phyloP scores from a whole-genome alignment of 2,113 vertebrate genomes.

The Sclerurus mexicanus region DNA sequence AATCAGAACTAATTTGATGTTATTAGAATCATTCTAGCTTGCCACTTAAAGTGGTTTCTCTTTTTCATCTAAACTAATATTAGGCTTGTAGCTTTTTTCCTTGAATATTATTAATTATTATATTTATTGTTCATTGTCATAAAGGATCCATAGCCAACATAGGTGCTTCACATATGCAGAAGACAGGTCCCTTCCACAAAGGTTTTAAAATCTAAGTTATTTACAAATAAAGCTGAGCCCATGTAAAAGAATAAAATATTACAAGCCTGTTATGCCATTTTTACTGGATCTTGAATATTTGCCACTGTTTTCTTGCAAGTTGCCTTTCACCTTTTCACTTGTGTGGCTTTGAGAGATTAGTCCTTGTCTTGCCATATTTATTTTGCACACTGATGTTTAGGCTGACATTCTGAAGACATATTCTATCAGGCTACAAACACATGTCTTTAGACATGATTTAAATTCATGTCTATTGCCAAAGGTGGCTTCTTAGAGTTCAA shows the following conservation, averaged over 20 bases:
- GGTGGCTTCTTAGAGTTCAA: not conserved
- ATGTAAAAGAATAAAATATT: not conserved
- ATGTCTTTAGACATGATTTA: not conserved
- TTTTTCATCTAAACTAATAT: not conserved
- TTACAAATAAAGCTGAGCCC: not conserved
- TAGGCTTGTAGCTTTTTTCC: not conserved
- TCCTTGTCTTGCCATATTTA: not conserved
- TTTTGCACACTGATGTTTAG: not conserved
- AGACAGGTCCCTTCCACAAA: not conserved
- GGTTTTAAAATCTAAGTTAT: not conserved
- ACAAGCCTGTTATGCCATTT: not conserved
- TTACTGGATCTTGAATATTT: not conserved
- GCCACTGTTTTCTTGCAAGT: not conserved
- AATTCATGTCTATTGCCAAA: not conserved
- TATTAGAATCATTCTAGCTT: not conserved
- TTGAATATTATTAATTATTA: not conserved
- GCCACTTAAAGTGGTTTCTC: not conserved
- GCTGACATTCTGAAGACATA: not conserved
- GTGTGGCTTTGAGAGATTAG: not conserved
- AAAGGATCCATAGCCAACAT: not conserved
- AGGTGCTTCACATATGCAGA: not conserved
- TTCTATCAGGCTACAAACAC: not conserved
- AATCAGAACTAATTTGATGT: slow-evolving; percentile 38
- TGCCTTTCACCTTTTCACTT: not conserved
- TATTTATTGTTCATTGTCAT: slow-evolving; percentile 18